Evolutionary conservation across 2,113 vertebrate species (phyloP).

Genomic region (Ovibos moschatus): DNA sequence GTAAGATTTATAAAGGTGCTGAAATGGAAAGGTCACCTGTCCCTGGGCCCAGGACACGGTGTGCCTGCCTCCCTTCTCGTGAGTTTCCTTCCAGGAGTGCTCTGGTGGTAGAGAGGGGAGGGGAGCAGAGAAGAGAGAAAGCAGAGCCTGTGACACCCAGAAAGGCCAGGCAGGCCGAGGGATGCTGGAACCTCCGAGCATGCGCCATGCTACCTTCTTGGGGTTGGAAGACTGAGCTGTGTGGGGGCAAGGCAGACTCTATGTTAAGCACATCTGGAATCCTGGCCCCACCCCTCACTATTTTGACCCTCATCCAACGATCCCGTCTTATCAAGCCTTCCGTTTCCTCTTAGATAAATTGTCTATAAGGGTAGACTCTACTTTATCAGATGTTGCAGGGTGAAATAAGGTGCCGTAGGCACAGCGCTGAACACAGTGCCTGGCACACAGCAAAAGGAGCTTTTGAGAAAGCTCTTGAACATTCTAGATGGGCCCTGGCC

Average conservation of each 20-base stretch:
- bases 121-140: not conserved
- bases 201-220: accelerated
- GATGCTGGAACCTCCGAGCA: not conserved
- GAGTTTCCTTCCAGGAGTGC: constrained; percentile 11
- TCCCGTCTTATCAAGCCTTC: not conserved
- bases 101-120: not conserved
- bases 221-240: not conserved
- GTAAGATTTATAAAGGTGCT: constrained; percentile 83
- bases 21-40: constrained; percentile 80
- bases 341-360: not conserved
- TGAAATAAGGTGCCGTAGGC: not conserved
- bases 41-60: constrained; percentile 69
- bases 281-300: not conserved
- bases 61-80: not conserved
- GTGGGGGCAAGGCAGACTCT: not conserved
- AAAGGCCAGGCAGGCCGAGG: not conserved
- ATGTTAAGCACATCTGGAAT: not conserved
- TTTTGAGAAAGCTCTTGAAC: not conserved
- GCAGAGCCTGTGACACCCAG: not conserved
- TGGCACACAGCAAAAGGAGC: not conserved
- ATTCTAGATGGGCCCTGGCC: not conserved
- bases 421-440: not conserved
- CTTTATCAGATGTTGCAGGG: not conserved
- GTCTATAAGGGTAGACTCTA: not conserved
- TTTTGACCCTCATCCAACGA: not conserved